A percentile compares a stretch with the other conserved stretches of the same genome.
These are phyloP conservation scores for Gila orcuttii DNA, from an alignment of 2,113 vertebrate genomes.

Conservation along the genomic window DNA sequence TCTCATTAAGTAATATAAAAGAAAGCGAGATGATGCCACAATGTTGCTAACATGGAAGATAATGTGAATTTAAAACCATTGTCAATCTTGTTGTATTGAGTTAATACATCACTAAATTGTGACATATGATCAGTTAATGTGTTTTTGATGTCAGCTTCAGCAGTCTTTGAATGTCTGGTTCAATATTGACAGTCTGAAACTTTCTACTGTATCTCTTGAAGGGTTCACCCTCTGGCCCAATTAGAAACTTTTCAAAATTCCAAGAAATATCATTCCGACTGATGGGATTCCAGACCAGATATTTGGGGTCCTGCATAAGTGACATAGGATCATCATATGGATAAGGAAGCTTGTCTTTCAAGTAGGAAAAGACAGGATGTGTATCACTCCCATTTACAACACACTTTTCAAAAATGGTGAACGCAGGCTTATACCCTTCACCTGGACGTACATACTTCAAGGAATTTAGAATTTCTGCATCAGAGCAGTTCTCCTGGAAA, in stretches of 20 bases:
- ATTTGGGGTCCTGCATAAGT: conserved; percentile 86
- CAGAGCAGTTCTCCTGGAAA: conserved; percentile 88
- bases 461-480: conserved; percentile 89
- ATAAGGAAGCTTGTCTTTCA: conserved; percentile 92
- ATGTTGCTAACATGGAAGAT: conserved; percentile 4
- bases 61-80: conserved; percentile 51
- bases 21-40: conserved; percentile 61
- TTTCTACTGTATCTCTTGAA: conserved; percentile 94
- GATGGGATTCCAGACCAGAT: conserved; percentile 89
- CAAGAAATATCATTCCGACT: conserved; percentile 88
- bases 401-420: conserved; percentile 91
- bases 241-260: conserved; percentile 99
- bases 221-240: conserved; percentile 93
- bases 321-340: conserved; percentile 82
- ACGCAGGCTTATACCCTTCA: conserved; percentile 84
- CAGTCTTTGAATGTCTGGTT: conserved; percentile 92
- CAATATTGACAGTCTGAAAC: conserved; percentile 83
- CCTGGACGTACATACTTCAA: conserved; percentile 91
- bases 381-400: conserved; percentile 89
- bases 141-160: conserved; percentile 81
- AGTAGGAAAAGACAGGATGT: conserved; percentile 92
- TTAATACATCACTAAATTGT: conserved; percentile 48
- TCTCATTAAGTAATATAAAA: conserved; percentile 85
- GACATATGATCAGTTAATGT: background rate
- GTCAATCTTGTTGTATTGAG: background rate